Evolutionary conservation across 2,113 vertebrate genomes (phyloP).

Genomic region (Shinisaurus crocodilurus): DNA sequence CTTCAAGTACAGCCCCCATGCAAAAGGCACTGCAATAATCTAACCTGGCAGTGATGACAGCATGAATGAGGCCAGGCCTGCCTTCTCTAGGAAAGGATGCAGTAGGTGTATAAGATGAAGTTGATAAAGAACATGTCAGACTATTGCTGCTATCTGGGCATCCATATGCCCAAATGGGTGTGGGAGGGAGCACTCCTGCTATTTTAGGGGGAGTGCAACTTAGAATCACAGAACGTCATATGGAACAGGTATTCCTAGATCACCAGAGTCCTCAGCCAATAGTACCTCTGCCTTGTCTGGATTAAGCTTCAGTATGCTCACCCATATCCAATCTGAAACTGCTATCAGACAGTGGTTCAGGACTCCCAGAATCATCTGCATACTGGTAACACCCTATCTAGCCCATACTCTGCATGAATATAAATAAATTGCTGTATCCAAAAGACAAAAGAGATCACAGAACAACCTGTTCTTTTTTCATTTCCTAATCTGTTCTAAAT

Average conservation of each 20-base stretch:
- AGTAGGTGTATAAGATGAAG: too few species aligned
- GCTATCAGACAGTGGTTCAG: neutral
- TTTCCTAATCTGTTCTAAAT: slow-evolving; percentile 43
- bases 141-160: too few species aligned
- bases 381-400: neutral
- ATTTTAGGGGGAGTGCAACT: neutral
- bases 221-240: neutral
- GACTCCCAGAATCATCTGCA: neutral
- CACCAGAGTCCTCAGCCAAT: neutral
- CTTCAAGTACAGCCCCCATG: too few species aligned
- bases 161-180: too few species aligned
- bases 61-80: too few species aligned
- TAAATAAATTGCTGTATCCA: slow-evolving; percentile 21
- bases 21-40: too few species aligned
- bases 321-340: neutral
- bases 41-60: too few species aligned
- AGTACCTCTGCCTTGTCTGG: neutral
- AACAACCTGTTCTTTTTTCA: slow-evolving; percentile 38
- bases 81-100: too few species aligned
- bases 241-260: neutral
- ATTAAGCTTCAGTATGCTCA: neutral
- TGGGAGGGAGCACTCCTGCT: neutral
- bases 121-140: too few species aligned
- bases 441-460: slow-evolving; percentile 36
- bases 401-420: neutral